Evolutionary conservation across 2,797 vertebrate genomes (phyloP), one percentile per base, ranked within the genome.

Genomic region (Coregonus sp.): DNA sequence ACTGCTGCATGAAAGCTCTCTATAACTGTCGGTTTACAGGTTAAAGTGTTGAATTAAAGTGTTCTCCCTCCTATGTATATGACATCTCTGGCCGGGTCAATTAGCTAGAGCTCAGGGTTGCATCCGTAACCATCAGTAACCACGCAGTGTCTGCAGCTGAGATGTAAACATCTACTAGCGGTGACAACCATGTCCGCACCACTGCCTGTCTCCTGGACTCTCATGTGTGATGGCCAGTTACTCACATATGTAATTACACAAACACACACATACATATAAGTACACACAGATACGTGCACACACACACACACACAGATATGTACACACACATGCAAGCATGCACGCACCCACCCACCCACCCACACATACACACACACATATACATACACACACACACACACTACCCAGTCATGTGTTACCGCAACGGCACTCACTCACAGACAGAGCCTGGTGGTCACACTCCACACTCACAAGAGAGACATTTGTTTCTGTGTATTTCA

Each of bases 61-160:
- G 40, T 47, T 47, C 40, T 47, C 40, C 73, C 68, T 56, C 75
- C 80, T 82, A 75, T 70, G 76, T 74, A n/a, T 71, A 79, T 86
- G 88, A 90, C 88, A 91, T 72, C 63, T 81, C 82, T 70, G 84
- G 90, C 86, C 84, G 89, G 87, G 88, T 93, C 90, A 93, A 92
- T 93, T 93, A 93, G 90, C 81, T 70, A 31, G 81, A 83, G 76
- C 80, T 59, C 40, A 35, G 59, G 20, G 88, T 69, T 50, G 0
- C 40, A 47, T 47, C 9, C 9, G 9, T 47, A 47, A 47, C 40
- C 71, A 80, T 77, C 76, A 85, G 83, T 80, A 73, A 29, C 29
- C 63, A 66, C 4, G n/a, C 73, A 81, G 50, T 79, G 84, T 88
- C 85, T 77, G 76, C 76, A 1, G 78, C 87, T 71, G 78, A 84